phyloP scores from a whole-genome alignment of 37 sponge, comb jelly and placozoan genomes.

The Halichondria panicea region DNA sequence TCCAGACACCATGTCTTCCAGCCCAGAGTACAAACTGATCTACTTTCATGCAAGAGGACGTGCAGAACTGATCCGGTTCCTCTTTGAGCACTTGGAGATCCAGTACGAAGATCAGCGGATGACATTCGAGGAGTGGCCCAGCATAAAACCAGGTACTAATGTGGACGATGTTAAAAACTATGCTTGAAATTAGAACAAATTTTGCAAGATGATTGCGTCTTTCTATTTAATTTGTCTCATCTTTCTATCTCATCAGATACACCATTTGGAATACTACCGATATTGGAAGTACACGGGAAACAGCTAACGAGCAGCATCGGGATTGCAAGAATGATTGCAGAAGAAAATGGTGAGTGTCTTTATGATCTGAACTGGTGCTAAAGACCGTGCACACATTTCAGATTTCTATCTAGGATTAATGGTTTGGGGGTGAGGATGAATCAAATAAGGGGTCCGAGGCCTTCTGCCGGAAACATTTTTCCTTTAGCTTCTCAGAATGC shows the following conservation, averaged over 20 bases:
- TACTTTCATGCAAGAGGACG: slow-evolving; percentile 5
- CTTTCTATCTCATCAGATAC: not conserved
- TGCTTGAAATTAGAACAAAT: not conserved
- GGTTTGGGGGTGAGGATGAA: no score
- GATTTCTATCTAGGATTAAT: no score
- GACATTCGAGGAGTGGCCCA: slow-evolving; percentile 5
- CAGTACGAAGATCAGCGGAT: slow-evolving; percentile 19
- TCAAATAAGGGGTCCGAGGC: no score
- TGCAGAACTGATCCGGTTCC: slow-evolving; percentile 19
- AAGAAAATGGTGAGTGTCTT: slow-evolving; percentile 21
- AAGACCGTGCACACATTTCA: no score
- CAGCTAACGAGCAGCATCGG: slow-evolving; percentile 6
- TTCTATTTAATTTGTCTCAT: not conserved
- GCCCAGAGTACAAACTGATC: slow-evolving; percentile 10
- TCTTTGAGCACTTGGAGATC: slow-evolving; percentile 14
- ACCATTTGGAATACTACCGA: slow-evolving; percentile 33
- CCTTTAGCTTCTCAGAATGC: no score
- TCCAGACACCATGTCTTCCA: not conserved
- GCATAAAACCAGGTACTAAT: not conserved
- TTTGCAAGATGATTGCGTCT: not conserved
- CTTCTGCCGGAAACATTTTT: no score
- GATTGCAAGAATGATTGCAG: slow-evolving; percentile 37
- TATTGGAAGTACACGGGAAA: slow-evolving; percentile 33
- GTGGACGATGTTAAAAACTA: not conserved
- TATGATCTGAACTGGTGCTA: not conserved